Evolutionary conservation across 2,888 invertebrate species (phyloP), one percentile per base, ranked within the genome.

Genomic region (Acanthosepion lycidas): DNA sequence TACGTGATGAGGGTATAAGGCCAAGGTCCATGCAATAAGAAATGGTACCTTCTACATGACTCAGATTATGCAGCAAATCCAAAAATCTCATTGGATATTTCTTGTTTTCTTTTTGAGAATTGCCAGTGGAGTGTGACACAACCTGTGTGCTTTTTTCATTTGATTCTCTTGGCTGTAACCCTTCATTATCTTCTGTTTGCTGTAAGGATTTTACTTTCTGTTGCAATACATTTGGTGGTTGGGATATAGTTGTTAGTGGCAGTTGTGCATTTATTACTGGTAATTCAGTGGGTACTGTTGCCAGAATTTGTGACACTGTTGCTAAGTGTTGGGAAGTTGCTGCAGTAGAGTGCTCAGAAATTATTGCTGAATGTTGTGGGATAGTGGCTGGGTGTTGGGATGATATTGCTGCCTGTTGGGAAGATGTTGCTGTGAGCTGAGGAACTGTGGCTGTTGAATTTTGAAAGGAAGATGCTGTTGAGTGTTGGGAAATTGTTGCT

Each of bases 1-100:
- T 94, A 48, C 59, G 94, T 48, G 59, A 94, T 4, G 94, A 94
- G n/a, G 94, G 59, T 48, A 94, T 55, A 53, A 94, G 94, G 33
- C 64, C 94, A 26, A 55, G 55, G 33, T 48, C 59, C 94, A 94
- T 94, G 20, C 94, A 94, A 20, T 59, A 94, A 49, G 93, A 49
- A 93, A 93, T 93, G 18, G 93, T 93, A 26, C 93, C 93, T 53
- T 93, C 93, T 18, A 93, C 51, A 9, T 93, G 93, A 53, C 93
- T 93, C 48, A 93, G n/a, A 51, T 93, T 93, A 28, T 33, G 28
- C 53, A 93, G 49, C 18, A 93, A 49, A 49, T 93, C 93, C n/a
- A 93, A n/a, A 28, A 93, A 93, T 93, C 49, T 20, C 93, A 93
- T 93, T 12, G 93, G 93, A 20, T 33, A 93, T 23, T 18, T 51